Evolutionary conservation across 2,797 vertebrate species (phyloP), one percentile per base, ranked within the genome.

Genomic region (Nyctalus aviator): DNA sequence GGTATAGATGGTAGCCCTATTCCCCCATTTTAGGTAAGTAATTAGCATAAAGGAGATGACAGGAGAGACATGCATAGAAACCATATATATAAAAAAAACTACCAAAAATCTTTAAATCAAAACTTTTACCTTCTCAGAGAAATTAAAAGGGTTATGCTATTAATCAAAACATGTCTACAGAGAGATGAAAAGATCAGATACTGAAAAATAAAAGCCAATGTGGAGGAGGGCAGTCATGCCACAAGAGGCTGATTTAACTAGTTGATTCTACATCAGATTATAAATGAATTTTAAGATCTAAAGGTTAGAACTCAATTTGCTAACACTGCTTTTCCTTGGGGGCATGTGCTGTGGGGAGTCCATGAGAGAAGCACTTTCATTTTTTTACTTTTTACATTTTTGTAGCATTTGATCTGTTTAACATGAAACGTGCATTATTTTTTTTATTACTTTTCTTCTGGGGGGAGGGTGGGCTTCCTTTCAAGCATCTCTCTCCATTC

Each of bases 151-250:
- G 59, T 91, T 32, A 86, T 46, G 84, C 41, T 93, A 94, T 87
- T 20, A 93, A 88, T 64, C 9, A 30, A 91, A 95, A 82, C 23
- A 91, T 76, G 66, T 91, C 72, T 91, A 13, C 62, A n/a, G 88
- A 84, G 68, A 84, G 59, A 89, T 88, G 84, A 82, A 90, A 86
- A 84, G 41, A 87, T 91, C 59, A 94, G 68, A 91, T 41, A 44
- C 35, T 68, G 78, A 89, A 84, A 88, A 72, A 35, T 21, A 96
- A 69, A n/a, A 76, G 3, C 9, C 30, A 83, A 27, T 37, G 32
- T 71, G n/a, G 44, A 93, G 14, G 10, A 37, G 50, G 37, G 9
- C 5, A 35, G 53, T 87, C 27, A 88, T 30, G 48, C 41, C 72
- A 44, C 6, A 84, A 44, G 53, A 66, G 21, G 23, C 6, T 13